These are phyloP conservation scores for Pteromalus puparum DNA, from an alignment of 1,140 invertebrate genomes.

Conservation along the genomic window DNA sequence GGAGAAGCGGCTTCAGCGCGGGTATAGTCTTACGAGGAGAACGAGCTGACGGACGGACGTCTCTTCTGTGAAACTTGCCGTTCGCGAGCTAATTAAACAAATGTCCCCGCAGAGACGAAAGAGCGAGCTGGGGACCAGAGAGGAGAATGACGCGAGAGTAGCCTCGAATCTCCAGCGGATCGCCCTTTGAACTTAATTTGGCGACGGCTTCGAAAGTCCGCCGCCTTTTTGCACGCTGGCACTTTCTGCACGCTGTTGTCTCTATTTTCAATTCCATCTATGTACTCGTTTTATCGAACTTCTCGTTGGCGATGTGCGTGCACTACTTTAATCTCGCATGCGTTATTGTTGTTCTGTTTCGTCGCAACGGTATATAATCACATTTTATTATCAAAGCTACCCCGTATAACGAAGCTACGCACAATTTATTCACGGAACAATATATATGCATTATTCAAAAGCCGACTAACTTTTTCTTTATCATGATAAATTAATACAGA, in stretches of 20 bases:
- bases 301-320: background rate
- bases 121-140: background rate
- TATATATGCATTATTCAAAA: no score
- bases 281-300: background rate
- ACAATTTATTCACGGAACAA: background rate
- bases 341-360: background rate
- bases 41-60: constrained; percentile 55
- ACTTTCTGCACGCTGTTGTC: constrained; percentile 41
- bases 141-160: constrained; percentile 4
- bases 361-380: no score
- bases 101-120: constrained; percentile 59
- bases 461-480: no score
- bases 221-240: no score
- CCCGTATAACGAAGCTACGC: background rate
- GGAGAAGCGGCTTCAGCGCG: constrained; percentile 48
- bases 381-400: no score
- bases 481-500: no score
- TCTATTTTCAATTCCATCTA: constrained; percentile 46
- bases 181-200: constrained; percentile 68
- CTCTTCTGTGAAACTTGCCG: constrained; percentile 57
- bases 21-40: constrained; percentile 53
- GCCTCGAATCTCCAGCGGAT: constrained; percentile 57
- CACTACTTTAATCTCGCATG: background rate
- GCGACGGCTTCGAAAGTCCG: constrained; percentile 41
- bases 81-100: constrained; percentile 73